Evolutionary conservation across 1,140 invertebrate genomes (phyloP).

Genomic region (Trachymyrmex septentrionalis): DNA sequence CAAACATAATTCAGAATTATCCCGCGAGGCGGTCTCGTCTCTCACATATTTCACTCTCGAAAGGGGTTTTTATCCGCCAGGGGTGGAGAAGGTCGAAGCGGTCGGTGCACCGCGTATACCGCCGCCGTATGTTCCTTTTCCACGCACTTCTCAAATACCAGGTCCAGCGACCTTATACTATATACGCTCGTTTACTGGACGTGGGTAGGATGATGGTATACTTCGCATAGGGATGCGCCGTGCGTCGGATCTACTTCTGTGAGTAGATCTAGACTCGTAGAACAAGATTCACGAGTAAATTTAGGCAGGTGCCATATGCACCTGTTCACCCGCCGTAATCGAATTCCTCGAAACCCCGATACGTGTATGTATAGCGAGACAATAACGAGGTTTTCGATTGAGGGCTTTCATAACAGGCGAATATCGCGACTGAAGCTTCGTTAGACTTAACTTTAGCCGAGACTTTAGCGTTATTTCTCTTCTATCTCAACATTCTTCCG

Average conservation of each 20-base stretch:
- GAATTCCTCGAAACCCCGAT: neutral
- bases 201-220: constrained; percentile 3
- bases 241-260: constrained; percentile 38
- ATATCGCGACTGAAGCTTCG: too few relatives aligned
- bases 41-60: constrained; percentile 82
- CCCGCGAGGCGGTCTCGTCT: constrained; percentile 79
- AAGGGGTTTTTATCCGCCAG: constrained; percentile 77
- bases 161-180: constrained; percentile 22
- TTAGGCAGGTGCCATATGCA: constrained; percentile 78
- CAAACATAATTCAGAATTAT: constrained; percentile 86
- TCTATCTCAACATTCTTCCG: neutral
- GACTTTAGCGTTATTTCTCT: neutral
- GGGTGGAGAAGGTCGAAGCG: constrained; percentile 70
- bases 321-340: constrained; percentile 71
- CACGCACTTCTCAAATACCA: constrained; percentile 66
- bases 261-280: constrained; percentile 60
- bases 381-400: constrained; percentile 32
- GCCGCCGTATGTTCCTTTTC: constrained; percentile 46
- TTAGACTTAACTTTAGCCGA: too few relatives aligned
- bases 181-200: neutral
- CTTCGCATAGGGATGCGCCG: neutral
- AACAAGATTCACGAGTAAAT: constrained; percentile 73
- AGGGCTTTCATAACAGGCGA: neutral
- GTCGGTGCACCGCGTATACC: constrained; percentile 37
- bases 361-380: neutral